phyloP scores from a whole-genome alignment of 1,140 invertebrate genomes.

The Micrasema longulum region DNA sequence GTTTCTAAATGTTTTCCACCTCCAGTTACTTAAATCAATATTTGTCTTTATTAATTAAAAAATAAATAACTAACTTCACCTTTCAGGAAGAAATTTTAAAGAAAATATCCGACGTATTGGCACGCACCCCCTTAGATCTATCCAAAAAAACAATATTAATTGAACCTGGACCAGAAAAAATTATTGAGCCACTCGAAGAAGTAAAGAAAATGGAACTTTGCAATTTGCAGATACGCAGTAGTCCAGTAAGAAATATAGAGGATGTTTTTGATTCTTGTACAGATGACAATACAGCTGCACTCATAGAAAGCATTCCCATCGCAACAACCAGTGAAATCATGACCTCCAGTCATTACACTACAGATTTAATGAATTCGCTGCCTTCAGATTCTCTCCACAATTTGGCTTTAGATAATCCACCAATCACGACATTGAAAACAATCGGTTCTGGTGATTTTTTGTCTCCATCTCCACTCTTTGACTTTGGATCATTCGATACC shows the following conservation, averaged over 20 bases:
- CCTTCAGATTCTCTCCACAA: conserved; percentile 58
- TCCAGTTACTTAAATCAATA: no score
- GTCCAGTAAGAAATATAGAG: conserved; percentile 20
- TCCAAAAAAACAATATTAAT: conserved; percentile 66
- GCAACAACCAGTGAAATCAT: not conserved
- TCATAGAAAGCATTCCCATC: conserved; percentile 33
- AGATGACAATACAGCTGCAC: conserved; percentile 47
- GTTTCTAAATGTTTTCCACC: no score
- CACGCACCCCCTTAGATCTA: conserved; percentile 78
- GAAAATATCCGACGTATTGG: conserved; percentile 75
- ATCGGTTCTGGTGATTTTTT: conserved; percentile 63
- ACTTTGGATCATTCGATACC: conserved; percentile 67
- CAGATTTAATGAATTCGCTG: conserved; percentile 57
- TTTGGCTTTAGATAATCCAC: conserved; percentile 48
- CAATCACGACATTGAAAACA: conserved; percentile 50
- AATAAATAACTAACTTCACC: no score
- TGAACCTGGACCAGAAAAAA: conserved; percentile 6
- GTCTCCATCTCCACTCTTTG: conserved; percentile 68
- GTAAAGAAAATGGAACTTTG: conserved; percentile 23
- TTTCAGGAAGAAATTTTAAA: conserved; percentile 76
- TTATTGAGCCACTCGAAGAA: conserved; percentile 39
- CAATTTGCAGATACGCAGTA: conserved; percentile 39
- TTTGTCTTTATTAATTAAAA: no score
- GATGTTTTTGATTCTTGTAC: conserved; percentile 49
- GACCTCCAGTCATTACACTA: not conserved